Evolutionary conservation across 1,140 invertebrate species (phyloP).

Genomic region (Bombus consobrinus): DNA sequence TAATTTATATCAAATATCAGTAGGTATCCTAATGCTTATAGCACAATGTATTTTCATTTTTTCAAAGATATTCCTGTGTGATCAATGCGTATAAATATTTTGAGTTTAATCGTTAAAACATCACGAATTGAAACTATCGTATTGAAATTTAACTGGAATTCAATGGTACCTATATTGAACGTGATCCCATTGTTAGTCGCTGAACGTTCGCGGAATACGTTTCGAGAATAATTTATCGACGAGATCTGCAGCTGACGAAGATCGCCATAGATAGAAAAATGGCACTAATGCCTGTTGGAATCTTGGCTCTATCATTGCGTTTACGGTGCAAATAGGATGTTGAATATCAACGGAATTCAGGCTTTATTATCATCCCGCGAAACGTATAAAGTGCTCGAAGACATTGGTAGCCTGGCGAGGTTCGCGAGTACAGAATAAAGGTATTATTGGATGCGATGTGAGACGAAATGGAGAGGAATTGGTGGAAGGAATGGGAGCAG

Average conservation of each 20-base stretch:
- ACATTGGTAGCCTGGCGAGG: neutral
- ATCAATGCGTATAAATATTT: no score
- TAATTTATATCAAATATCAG: no score
- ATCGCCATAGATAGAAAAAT: neutral
- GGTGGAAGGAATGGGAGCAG: neutral
- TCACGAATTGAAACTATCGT: no score
- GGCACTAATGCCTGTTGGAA: neutral
- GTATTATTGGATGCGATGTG: slow-evolving; percentile 2
- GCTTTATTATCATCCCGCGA: neutral
- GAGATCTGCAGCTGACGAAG: neutral
- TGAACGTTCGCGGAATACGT: neutral
- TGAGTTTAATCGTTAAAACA: no score
- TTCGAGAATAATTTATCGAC: slow-evolving; percentile 28
- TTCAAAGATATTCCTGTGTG: no score
- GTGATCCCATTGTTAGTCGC: no score
- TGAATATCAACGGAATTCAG: neutral
- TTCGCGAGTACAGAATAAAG: neutral
- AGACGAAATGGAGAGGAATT: neutral
- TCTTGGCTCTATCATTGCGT: neutral
- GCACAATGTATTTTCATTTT: no score
- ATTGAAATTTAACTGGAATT: no score
- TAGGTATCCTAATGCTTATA: no score
- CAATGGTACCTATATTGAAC: no score
- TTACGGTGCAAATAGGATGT: neutral
- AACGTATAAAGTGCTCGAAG: neutral